Evolutionary conservation across 2,888 invertebrate genomes (phyloP).

Genomic region (Tetragonisca angustula): DNA sequence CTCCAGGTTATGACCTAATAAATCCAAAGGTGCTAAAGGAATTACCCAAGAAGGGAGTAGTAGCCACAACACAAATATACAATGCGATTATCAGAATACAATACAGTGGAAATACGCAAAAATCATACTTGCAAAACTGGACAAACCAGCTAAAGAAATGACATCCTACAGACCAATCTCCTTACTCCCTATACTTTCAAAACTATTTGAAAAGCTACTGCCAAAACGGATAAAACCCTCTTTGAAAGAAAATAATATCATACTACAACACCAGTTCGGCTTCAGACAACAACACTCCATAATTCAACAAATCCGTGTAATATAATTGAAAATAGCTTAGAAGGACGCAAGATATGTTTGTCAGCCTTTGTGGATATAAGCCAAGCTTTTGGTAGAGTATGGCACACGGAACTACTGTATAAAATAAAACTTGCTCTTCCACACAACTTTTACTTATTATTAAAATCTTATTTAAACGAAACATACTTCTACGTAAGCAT

Average conservation of each 20-base stretch:
- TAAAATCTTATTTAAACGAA: constrained; percentile 6
- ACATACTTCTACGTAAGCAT: not conserved
- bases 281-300: constrained; percentile 6
- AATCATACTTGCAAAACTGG: constrained; percentile 1
- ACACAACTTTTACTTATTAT: not conserved
- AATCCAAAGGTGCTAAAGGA: too few relatives aligned
- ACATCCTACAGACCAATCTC: too few relatives aligned
- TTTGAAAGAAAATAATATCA: not conserved
- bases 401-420: not conserved
- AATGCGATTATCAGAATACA: not conserved
- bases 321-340: not conserved
- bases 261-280: constrained; percentile 7
- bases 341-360: too few relatives aligned
- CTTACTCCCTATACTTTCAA: too few relatives aligned
- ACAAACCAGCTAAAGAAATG: not conserved
- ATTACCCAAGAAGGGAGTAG: too few relatives aligned
- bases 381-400: too few relatives aligned
- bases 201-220: not conserved
- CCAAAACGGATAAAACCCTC: not conserved
- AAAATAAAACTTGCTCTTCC: not conserved
- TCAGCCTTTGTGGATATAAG: too few relatives aligned
- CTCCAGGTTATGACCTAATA: too few relatives aligned
- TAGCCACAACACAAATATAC: not conserved
- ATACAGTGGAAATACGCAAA: not conserved
- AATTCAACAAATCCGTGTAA: not conserved